Percentiles rank a stretch among this genome's conserved stretches.
Evolutionary conservation across 2,888 invertebrate species (phyloP).

Genomic region (Tyria jacobaeae): DNA sequence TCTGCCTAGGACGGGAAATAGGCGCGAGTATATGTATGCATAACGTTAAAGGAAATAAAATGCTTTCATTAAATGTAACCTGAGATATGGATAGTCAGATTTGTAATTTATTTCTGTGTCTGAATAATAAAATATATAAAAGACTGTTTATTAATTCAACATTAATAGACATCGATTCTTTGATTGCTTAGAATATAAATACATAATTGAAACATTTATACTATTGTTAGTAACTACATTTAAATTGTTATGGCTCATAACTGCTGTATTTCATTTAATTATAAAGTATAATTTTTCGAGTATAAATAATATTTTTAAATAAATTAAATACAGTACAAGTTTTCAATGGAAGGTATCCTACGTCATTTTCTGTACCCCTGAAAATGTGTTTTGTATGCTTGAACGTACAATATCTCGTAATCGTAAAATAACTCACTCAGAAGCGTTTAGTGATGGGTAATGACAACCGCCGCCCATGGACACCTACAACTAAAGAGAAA

Average conservation of each 20-base stretch:
- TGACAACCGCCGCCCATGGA: too few relatives aligned
- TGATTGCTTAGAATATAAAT: background rate
- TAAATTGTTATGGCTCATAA: constrained; percentile 7
- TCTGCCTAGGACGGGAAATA: too few relatives aligned
- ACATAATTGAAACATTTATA: constrained; percentile 1
- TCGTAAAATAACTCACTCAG: too few relatives aligned
- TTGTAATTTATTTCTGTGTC: background rate
- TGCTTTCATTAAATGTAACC: background rate
- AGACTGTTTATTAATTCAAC: background rate
- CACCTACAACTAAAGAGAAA: too few relatives aligned
- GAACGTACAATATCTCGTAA: too few relatives aligned
- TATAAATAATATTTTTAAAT: background rate
- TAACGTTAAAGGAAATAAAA: too few relatives aligned
- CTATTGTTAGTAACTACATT: constrained; percentile 7
- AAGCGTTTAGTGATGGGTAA: too few relatives aligned
- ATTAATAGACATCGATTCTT: background rate
- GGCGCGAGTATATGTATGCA: too few relatives aligned
- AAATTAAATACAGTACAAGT: too few relatives aligned
- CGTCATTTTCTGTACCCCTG: too few relatives aligned
- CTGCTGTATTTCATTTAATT: background rate
- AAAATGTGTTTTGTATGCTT: too few relatives aligned
- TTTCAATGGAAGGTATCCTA: too few relatives aligned
- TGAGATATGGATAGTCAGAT: background rate
- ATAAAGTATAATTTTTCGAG: background rate
- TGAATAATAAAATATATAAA: background rate